phyloP scores from a whole-genome alignment of 2,797 vertebrate genomes.

The Lacerta viridis region DNA sequence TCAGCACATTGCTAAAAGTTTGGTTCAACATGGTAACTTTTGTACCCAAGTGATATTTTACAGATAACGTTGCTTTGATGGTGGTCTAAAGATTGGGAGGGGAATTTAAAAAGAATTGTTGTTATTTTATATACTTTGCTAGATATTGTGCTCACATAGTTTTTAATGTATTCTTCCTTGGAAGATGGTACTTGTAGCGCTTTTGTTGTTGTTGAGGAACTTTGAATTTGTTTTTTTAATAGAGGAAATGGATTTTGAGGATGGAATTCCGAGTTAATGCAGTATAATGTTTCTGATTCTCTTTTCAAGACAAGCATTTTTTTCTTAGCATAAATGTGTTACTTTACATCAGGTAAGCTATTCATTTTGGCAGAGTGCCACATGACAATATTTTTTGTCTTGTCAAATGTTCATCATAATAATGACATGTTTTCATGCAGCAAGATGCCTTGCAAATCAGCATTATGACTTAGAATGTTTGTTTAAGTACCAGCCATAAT shows the following conservation, averaged over 20 bases:
- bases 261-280: background rate
- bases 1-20: conserved; percentile 39
- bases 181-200: accelerated
- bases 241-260: background rate
- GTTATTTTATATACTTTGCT: background rate
- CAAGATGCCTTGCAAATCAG: conserved; percentile 28
- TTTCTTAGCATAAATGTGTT: background rate
- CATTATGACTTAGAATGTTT: conserved; percentile 28
- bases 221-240: accelerated
- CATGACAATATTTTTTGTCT: conserved; percentile 30
- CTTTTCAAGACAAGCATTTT: conserved; percentile 17
- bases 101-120: background rate
- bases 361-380: conserved; percentile 36
- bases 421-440: background rate
- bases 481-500: background rate
- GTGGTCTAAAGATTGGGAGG: background rate
- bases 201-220: conserved; percentile 20
- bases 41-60: conserved; percentile 27
- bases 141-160: conserved; percentile 21
- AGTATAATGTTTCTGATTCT: background rate
- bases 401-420: background rate
- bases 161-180: background rate
- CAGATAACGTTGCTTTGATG: conserved; percentile 27
- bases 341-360: conserved; percentile 23
- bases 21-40: conserved; percentile 22